These are phyloP conservation scores for Papilio glaucus DNA, from an alignment of 1,140 invertebrate species.

Conservation along the genomic window DNA sequence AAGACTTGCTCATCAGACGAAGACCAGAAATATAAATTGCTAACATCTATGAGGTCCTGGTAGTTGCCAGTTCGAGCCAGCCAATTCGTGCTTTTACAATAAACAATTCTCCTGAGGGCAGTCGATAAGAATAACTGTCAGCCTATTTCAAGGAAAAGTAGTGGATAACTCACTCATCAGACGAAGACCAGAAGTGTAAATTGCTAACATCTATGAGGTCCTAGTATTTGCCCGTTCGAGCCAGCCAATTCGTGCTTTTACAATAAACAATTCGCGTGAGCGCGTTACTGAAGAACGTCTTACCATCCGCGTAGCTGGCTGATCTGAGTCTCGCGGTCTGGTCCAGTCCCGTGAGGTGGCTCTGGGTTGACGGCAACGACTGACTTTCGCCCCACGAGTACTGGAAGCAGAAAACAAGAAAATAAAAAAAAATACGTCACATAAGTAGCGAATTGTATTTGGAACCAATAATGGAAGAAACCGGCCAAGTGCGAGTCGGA, in stretches of 20 bases:
- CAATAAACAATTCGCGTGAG: background rate
- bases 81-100: background rate
- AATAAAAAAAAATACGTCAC: too few species aligned
- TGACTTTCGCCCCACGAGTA: slow-evolving; percentile 8
- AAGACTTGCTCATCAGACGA: too few species aligned
- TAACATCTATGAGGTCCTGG: background rate
- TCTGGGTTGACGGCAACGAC: background rate
- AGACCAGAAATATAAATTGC: too few species aligned
- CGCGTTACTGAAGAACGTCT: background rate
- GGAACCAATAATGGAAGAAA: too few species aligned
- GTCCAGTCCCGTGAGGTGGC: background rate
- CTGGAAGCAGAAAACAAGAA: background rate
- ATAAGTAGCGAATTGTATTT: too few species aligned
- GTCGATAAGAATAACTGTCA: too few species aligned
- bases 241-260: background rate
- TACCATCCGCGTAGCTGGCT: background rate
- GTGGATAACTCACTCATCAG: too few species aligned
- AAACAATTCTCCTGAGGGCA: background rate
- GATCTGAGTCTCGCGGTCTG: background rate
- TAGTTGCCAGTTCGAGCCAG: background rate
- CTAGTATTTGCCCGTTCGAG: background rate
- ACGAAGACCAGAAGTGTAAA: too few species aligned
- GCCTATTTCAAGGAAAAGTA: too few species aligned
- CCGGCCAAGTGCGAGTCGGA: too few species aligned
- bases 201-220: background rate